These are phyloP conservation scores for Nudaria mundana DNA, from an alignment of 2,888 invertebrate species.

Conservation along the genomic window DNA sequence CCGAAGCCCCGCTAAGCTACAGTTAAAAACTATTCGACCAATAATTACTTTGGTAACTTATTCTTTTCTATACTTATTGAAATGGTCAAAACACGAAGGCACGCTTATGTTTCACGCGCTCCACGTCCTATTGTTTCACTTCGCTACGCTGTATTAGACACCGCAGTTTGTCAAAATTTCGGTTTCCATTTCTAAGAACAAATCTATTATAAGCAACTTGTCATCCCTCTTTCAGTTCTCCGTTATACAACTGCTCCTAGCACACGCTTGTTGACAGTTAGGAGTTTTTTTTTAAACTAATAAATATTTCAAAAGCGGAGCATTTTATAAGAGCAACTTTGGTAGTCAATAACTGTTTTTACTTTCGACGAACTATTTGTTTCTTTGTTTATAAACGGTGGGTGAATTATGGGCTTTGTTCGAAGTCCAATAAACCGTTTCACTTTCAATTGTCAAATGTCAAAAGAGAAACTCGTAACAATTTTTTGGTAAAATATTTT, in stretches of 20 bases:
- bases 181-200: constrained; percentile 74
- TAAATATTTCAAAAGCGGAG: constrained; percentile 71
- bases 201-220: constrained; percentile 46
- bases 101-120: constrained; percentile 66
- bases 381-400: constrained; percentile 49
- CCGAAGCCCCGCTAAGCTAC: constrained; percentile 65
- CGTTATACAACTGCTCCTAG: constrained; percentile 62
- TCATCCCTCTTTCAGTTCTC: constrained; percentile 53
- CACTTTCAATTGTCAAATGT: constrained; percentile 55
- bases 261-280: constrained; percentile 64
- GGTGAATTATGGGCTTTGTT: constrained; percentile 46
- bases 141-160: constrained; percentile 55
- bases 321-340: constrained; percentile 71
- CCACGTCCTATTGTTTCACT: constrained; percentile 52
- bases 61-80: constrained; percentile 63
- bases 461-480: constrained; percentile 20
- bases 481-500: constrained; percentile 5
- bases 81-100: constrained; percentile 72
- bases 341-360: constrained; percentile 76
- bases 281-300: constrained; percentile 56
- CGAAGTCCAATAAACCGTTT: constrained; percentile 54
- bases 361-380: constrained; percentile 65
- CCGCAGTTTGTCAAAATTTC: constrained; percentile 79
- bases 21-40: constrained; percentile 62
- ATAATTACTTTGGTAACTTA: constrained; percentile 75